Evolutionary conservation across 2,797 vertebrate genomes (phyloP), one percentile per base, ranked within the genome.

Genomic region (Falco columbarius): DNA sequence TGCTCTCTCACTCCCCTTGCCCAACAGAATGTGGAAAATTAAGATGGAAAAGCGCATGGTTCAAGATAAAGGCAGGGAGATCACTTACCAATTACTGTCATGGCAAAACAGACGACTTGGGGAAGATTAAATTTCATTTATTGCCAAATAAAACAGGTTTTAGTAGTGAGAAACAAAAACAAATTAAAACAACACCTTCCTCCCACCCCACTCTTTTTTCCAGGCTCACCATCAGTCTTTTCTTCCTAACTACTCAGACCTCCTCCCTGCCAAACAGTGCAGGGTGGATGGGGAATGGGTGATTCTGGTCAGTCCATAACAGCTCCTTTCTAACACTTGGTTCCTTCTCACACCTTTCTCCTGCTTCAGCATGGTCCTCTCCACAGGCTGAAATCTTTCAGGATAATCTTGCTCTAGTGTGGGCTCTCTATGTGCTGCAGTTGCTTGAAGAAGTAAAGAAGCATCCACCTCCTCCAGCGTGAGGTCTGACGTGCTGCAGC

Each of bases 401-500:
- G 24, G 14, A 24, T 68, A 40, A 22, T 40, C 6, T 12, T 80
- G 21, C 55, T 80, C 3, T 36, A 58, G 9, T 46, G 17, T 54
- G 55, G 24, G 36, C 38, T 65, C 38, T 47, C n/a, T 51, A 21
- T 4, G 13, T 42, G 18, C 34, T 44, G 20, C 7, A 20, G 17
- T 84, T 91, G 15, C 38, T 84, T 66, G 26, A 58, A 40, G 40
- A 40, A 40, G 40, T 38, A 38, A 38, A 42, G 38, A 81, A 68
- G 49, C 49, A 54, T 3, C 22, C 12, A 36, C 29, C 15, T 84
- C 17, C 34, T 62, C 32, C 63, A 61, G 13, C 0, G 0, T n/a
- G 17, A 18, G 13, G 7, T 82, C 54, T 1, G 49, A 9, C n/a
- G 1, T 63, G 27, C 44, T 82, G n/a, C 24, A n/a, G 3, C 32